Percentiles rank a stretch among this genome's conserved stretches.
phyloP scores from a whole-genome alignment of 2,797 vertebrate genomes.

The Pelobates cultripes region DNA sequence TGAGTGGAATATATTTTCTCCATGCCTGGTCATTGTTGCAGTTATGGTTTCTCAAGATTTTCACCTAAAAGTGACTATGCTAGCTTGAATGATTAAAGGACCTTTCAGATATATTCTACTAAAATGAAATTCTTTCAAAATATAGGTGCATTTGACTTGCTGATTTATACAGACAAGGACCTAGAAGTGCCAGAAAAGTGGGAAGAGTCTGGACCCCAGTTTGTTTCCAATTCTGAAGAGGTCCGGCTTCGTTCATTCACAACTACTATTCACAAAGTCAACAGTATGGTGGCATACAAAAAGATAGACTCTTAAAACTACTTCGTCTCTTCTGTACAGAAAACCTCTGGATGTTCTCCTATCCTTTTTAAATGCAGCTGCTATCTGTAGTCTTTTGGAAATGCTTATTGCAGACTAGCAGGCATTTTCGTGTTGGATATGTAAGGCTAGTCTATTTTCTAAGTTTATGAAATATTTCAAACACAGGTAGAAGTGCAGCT shows the following conservation, averaged over 20 bases:
- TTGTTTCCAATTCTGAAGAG: constrained; percentile 90
- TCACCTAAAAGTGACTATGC: too few species aligned
- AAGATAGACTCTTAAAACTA: constrained; percentile 68
- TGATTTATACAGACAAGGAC: constrained; percentile 95
- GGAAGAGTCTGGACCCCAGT: constrained; percentile 95
- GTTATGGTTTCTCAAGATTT: too few species aligned
- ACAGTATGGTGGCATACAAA: constrained; percentile 91
- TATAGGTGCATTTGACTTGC: constrained; percentile 92
- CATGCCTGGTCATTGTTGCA: too few species aligned
- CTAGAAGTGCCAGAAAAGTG: constrained; percentile 89
- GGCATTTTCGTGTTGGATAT: too few species aligned
- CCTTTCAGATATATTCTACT: too few species aligned
- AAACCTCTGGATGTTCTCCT: not conserved
- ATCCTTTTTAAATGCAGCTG: not conserved
- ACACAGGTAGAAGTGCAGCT: too few species aligned
- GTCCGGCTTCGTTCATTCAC: constrained; percentile 94
- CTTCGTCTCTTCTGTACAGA: not conserved
- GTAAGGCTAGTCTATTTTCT: too few species aligned
- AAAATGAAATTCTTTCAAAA: not conserved
- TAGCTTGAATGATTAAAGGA: too few species aligned
- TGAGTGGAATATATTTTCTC: too few species aligned
- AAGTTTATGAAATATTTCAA: too few species aligned
- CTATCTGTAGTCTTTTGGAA: not conserved
- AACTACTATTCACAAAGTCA: constrained; percentile 95
- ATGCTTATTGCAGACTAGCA: too few species aligned